Conservation (phyloP, 1,140 invertebrate genomes). For the Musca domestica region DNA sequence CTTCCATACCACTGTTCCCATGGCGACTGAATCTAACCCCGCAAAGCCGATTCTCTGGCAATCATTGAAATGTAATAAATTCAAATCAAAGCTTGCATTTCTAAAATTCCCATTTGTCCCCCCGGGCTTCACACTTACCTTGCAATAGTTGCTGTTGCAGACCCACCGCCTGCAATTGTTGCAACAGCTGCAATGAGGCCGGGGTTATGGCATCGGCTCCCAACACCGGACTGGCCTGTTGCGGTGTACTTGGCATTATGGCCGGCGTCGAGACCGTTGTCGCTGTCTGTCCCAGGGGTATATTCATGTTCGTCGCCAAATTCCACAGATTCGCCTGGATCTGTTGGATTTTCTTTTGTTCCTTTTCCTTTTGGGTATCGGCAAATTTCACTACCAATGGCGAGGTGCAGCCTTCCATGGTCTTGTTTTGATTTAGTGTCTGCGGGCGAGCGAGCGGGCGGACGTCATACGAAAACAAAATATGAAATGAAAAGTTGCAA, state of each 20-base stretch:
- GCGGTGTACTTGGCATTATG: conserved; percentile 57
- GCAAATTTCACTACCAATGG: conserved; percentile 98
- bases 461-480: not conserved
- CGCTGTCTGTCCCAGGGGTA: conserved; percentile 55
- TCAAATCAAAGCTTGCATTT: not conserved
- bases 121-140: conserved; percentile 38
- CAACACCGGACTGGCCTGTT: conserved; percentile 49
- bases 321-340: conserved; percentile 87
- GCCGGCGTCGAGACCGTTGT: conserved; percentile 56
- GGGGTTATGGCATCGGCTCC: conserved; percentile 67
- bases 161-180: conserved; percentile 74
- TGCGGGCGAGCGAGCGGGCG: conserved; percentile 35
- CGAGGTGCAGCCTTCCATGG: conserved; percentile 97
- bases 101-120: not conserved
- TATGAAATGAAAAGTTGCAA: not conserved
- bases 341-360: conserved; percentile 91
- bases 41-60: too few relatives aligned
- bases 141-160: conserved; percentile 71
- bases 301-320: conserved; percentile 64
- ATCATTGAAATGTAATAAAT: too few relatives aligned
- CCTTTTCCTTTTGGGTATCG: conserved; percentile 98
- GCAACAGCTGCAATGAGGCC: conserved; percentile 70
- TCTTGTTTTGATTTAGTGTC: conserved; percentile 95
- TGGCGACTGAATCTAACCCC: too few relatives aligned
- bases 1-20: too few relatives aligned